These are phyloP conservation scores for Clupea harengus DNA, from an alignment of 2,113 vertebrate species.

Conservation along the genomic window DNA sequence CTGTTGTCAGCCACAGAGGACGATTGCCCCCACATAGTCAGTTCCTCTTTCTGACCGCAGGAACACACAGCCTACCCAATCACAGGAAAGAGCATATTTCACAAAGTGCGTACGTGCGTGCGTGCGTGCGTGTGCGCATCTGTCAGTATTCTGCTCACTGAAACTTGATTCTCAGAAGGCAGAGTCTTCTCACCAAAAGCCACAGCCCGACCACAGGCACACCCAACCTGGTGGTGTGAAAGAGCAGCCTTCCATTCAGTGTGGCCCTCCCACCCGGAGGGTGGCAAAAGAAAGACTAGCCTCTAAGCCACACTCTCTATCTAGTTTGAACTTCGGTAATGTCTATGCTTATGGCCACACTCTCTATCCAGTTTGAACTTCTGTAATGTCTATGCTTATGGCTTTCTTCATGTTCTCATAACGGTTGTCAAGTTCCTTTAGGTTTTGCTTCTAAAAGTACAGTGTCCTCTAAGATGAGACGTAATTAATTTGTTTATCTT, in stretches of 20 bases:
- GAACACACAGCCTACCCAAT: neutral
- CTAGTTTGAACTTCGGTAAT: neutral
- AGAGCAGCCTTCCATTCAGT: neutral
- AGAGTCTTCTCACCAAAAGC: neutral
- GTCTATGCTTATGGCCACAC: neutral
- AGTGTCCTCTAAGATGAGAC: neutral
- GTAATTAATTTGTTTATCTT: neutral
- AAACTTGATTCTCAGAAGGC: too few species aligned
- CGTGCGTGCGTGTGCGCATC: neutral
- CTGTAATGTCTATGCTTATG: neutral
- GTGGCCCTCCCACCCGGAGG: neutral
- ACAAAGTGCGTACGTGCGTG: neutral
- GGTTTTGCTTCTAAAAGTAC: neutral
- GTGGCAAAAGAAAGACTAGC: neutral
- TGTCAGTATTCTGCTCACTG: too few species aligned
- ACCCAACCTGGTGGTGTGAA: neutral
- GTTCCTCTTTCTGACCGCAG: neutral
- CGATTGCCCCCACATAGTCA: neutral
- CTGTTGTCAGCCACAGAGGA: conserved; percentile 1
- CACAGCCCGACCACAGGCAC: neutral
- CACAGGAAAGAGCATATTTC: conserved; percentile 6
- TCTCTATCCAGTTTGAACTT: neutral
- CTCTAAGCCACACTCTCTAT: neutral
- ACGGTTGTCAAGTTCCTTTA: too few species aligned
- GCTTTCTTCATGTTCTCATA: too few species aligned